Percentiles rank a stretch among this genome's conserved stretches.
Evolutionary conservation across 2,888 invertebrate genomes (phyloP).

Genomic region (Mythimna lalbum): DNA sequence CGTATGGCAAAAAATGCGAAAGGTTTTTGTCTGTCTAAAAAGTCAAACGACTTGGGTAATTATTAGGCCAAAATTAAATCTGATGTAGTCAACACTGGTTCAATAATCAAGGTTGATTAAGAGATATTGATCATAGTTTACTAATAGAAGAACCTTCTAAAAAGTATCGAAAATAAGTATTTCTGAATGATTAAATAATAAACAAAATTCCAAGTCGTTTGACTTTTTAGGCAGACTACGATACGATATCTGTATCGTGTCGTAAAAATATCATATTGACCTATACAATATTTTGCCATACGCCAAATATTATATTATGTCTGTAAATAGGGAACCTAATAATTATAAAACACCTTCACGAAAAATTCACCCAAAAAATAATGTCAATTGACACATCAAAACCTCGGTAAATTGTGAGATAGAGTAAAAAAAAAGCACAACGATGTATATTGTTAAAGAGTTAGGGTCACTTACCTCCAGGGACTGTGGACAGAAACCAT

Average conservation of each 20-base stretch:
- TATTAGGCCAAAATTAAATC: too few species aligned
- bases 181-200: too few species aligned
- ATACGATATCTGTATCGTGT: not conserved
- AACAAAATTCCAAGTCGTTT: too few species aligned
- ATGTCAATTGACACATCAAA: slow-evolving; percentile 48
- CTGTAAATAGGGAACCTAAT: slow-evolving; percentile 25
- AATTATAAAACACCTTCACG: slow-evolving; percentile 51
- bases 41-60: too few species aligned
- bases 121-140: too few species aligned
- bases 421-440: slow-evolving; percentile 50
- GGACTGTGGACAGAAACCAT: slow-evolving; percentile 87
- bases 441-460: slow-evolving; percentile 51
- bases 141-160: too few species aligned
- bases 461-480: slow-evolving; percentile 86
- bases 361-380: slow-evolving; percentile 35
- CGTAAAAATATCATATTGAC: not conserved
- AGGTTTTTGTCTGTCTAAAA: too few species aligned
- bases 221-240: too few species aligned
- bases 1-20: slow-evolving; percentile 34
- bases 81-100: too few species aligned
- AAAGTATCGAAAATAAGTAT: too few species aligned
- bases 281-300: slow-evolving; percentile 40
- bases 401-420: slow-evolving; percentile 40
- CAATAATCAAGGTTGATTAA: too few species aligned
- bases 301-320: slow-evolving; percentile 45